Percentiles rank a stretch among this genome's conserved stretches.
phyloP scores from a whole-genome alignment of 2,797 vertebrate genomes.

The Cuniculus paca region DNA sequence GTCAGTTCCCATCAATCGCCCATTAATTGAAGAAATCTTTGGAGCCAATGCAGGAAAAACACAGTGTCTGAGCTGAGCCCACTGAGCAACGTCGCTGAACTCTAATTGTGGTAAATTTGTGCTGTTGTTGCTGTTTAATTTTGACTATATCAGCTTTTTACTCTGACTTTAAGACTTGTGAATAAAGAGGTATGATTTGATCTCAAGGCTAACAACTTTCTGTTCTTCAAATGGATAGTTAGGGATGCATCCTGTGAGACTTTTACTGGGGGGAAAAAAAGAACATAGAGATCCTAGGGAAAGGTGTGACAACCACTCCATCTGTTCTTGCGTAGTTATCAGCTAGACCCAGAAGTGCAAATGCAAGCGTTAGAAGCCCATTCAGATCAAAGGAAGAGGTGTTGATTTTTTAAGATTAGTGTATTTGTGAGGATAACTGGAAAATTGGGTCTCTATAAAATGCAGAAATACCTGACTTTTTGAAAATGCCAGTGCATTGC shows the following conservation, averaged over 20 bases:
- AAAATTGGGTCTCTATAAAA: not conserved
- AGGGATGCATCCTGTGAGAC: not conserved
- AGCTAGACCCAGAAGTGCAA: not conserved
- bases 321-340: not conserved
- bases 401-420: conserved; percentile 16
- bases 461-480: not conserved
- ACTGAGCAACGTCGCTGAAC: not conserved
- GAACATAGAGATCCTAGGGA: not conserved
- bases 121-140: not conserved
- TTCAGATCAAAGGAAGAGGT: conserved; percentile 34
- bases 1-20: not conserved
- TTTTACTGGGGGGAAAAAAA: not conserved
- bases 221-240: not conserved
- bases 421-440: not conserved
- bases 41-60: not conserved
- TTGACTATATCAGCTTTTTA: not conserved
- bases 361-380: not conserved
- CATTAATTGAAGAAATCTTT: not conserved
- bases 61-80: not conserved
- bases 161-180: conserved; percentile 36
- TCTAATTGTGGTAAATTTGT: not conserved
- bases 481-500: not conserved
- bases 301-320: not conserved
- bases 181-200: not conserved
- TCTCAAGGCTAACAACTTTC: not conserved